Evolutionary conservation across 2,113 vertebrate genomes (phyloP).

Genomic region (Sapayoa aenigma): DNA sequence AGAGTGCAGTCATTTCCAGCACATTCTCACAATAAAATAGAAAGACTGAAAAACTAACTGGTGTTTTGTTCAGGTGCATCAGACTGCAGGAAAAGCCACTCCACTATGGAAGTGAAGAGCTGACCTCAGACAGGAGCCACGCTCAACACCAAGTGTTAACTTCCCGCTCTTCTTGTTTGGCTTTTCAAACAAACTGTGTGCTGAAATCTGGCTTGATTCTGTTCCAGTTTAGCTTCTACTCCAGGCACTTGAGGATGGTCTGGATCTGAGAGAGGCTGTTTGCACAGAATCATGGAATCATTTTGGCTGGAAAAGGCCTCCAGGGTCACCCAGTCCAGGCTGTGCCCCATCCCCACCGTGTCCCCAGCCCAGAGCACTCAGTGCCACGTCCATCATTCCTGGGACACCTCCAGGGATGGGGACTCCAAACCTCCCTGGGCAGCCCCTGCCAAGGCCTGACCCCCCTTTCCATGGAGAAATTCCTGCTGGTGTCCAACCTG

Average conservation of each 20-base stretch:
- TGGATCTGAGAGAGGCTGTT: fast-evolving
- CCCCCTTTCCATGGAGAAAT: background rate
- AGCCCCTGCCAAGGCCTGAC: background rate
- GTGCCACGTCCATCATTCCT: background rate
- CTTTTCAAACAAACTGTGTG: background rate
- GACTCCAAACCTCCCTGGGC: background rate
- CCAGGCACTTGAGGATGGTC: too few relatives aligned
- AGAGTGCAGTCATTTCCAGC: background rate
- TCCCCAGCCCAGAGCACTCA: background rate
- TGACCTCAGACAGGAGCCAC: background rate
- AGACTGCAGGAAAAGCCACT: background rate
- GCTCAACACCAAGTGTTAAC: background rate
- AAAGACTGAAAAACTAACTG: background rate
- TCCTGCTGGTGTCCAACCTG: background rate
- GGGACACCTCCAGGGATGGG: background rate
- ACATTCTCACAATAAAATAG: background rate
- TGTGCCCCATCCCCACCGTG: background rate
- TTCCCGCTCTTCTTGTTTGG: background rate
- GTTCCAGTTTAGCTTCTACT: background rate
- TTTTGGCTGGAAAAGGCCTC: fast-evolving
- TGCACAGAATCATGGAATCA: background rate
- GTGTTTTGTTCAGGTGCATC: background rate
- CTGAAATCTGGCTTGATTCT: background rate
- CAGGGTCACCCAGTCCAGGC: fast-evolving
- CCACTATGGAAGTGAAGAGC: background rate